Base-by-base conservation (phyloP, 2,888 invertebrate genomes). In the Conchocele bisecta region DNA sequence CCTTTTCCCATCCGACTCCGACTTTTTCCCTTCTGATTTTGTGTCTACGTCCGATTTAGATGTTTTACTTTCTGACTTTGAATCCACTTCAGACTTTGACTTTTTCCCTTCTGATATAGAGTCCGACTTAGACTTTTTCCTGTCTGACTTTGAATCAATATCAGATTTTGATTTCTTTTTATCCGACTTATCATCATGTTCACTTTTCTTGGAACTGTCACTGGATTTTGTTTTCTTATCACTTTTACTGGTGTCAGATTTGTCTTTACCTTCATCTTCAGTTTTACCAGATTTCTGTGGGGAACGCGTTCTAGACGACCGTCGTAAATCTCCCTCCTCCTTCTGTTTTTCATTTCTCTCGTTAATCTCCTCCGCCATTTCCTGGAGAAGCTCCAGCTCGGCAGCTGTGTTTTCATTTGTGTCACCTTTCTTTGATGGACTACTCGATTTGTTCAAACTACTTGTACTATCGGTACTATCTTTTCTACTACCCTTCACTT, bases 371-470 rank as follows among this genome's bases (percentile, higher is more conserved):
- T 78, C 77, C 39, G 69, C 78, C 59, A 77, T 59, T 64, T 76
- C 78, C 33, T 79, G 65, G 31, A 79, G 41, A 3, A 79, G 42
- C 58, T 82, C 79, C 20, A 75, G 37, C 58, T 83, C 72, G 60
- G 75, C 75, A 17, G 68, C 77, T 29, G 72, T 67, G 41, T 74
- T 73, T 61, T 73, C 73, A 65, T 59, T 70, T n/a, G n/a, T n/a
- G n/a, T n/a, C n/a, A n/a, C n/a, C n/a, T n/a, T n/a, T n/a, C n/a
- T n/a, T n/a, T n/a, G n/a, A n/a, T n/a, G n/a, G n/a, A n/a, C n/a
- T n/a, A n/a, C n/a, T n/a, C n/a, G n/a, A n/a, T 17, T 60, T 41
- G 15, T 71, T 63, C 24, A 58, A 54, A n/a, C 57, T 54, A 41
- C 28, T 68, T 48, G 28, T 24, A 15, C 26, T 26, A 3, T 46